Evolutionary conservation across 2,113 vertebrate species (phyloP).

Genomic region (Vanacampus margaritifer): DNA sequence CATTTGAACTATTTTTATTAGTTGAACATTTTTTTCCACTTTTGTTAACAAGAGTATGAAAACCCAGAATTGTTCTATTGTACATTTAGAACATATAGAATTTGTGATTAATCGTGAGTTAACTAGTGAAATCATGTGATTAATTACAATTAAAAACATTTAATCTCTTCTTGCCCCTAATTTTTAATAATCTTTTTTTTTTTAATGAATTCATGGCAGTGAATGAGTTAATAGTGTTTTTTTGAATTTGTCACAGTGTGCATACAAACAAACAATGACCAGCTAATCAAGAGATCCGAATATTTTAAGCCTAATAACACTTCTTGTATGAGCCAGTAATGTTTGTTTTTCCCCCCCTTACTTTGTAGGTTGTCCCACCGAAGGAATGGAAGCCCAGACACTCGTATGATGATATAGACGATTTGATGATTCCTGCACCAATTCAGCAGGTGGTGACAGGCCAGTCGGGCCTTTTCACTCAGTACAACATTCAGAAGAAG

Average conservation of each 20-base stretch:
- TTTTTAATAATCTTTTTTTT: no score
- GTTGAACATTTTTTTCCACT: no score
- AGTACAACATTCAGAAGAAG: constrained; percentile 99
- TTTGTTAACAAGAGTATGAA: no score
- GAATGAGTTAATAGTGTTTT: no score
- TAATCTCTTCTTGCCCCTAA: no score
- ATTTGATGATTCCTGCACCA: constrained; percentile 90
- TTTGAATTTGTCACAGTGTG: neutral
- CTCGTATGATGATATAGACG: constrained; percentile 92
- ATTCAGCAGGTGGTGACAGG: constrained; percentile 97
- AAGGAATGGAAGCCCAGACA: constrained; percentile 91
- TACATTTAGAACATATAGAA: no score
- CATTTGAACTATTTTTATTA: no score
- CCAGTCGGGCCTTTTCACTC: constrained; percentile 96
- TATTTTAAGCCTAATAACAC: neutral
- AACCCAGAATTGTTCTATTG: no score
- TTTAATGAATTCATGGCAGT: no score
- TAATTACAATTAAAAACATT: no score
- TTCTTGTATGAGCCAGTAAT: neutral
- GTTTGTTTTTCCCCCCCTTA: neutral
- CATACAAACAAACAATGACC: neutral
- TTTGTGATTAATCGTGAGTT: no score
- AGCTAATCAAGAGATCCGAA: neutral
- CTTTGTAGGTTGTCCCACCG: constrained; percentile 85
- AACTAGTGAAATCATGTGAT: no score